phyloP scores from a whole-genome alignment of 2,888 invertebrate species.

The Leptinotarsa peninsularis region DNA sequence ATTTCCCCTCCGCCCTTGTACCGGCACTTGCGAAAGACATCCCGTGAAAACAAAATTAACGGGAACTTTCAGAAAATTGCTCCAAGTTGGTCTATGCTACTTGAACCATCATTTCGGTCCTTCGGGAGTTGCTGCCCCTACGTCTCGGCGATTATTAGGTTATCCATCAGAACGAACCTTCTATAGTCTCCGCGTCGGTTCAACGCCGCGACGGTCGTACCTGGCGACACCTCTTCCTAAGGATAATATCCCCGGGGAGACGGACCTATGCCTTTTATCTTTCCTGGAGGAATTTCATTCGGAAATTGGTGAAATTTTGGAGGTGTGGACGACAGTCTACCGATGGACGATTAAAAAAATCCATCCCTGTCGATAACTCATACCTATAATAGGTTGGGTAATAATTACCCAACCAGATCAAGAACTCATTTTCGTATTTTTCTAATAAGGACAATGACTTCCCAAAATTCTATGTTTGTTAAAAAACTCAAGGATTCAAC shows the following conservation, averaged over 20 bases:
- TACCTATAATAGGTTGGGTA: too few species aligned
- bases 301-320: constrained; percentile 6
- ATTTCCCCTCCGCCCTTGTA: constrained; percentile 1
- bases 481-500: too few species aligned
- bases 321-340: constrained; percentile 24
- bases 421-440: too few species aligned
- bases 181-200: constrained; percentile 39
- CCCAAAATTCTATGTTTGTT: too few species aligned
- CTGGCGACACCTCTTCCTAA: constrained; percentile 57
- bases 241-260: constrained; percentile 52
- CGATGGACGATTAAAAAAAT: neutral
- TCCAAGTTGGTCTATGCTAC: constrained; percentile 70
- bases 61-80: constrained; percentile 68
- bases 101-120: constrained; percentile 59
- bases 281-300: constrained; percentile 49
- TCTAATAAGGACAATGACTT: too few species aligned
- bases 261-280: constrained; percentile 57
- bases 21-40: constrained; percentile 66
- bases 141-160: constrained; percentile 65
- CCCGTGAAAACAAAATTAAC: constrained; percentile 61
- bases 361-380: neutral
- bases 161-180: constrained; percentile 58
- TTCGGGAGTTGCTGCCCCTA: constrained; percentile 63
- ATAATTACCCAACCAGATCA: too few species aligned
- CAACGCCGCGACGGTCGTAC: constrained; percentile 34